These are phyloP conservation scores for Calycopis cecrops DNA, from an alignment of 1,140 invertebrate species.

Conservation along the genomic window DNA sequence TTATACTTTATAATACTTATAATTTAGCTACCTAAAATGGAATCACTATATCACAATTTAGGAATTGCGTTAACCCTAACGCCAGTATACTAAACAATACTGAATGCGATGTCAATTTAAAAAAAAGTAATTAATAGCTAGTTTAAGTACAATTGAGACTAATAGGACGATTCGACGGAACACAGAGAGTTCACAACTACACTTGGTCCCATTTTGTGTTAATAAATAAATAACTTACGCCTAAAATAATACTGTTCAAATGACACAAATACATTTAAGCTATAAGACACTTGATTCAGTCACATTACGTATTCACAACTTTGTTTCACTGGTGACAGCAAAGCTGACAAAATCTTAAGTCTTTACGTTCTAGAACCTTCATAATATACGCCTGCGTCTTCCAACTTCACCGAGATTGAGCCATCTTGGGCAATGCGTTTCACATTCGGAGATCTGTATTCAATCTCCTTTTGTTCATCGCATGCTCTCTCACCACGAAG, in stretches of 20 bases:
- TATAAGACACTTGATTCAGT: constrained; percentile 58
- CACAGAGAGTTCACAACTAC: constrained; percentile 54
- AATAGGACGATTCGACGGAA: constrained; percentile 26
- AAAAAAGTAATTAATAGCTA: constrained; percentile 16
- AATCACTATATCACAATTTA: constrained; percentile 68
- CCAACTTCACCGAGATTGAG: not conserved
- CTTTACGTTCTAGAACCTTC: constrained; percentile 11
- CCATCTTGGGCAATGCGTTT: not conserved
- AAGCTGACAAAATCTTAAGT: constrained; percentile 15
- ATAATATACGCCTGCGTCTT: not conserved
- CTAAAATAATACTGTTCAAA: constrained; percentile 63
- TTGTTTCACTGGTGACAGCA: constrained; percentile 24
- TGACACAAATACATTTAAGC: constrained; percentile 40
- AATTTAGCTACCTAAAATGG: constrained; percentile 41
- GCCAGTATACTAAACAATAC: constrained; percentile 47
- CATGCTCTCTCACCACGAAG: constrained; percentile 21
- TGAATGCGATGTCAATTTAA: constrained; percentile 45
- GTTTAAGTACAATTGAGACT: constrained; percentile 27
- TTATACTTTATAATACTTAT: constrained; percentile 30
- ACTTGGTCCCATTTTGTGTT: constrained; percentile 59
- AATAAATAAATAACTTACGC: constrained; percentile 54
- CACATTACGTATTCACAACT: too few relatives aligned
- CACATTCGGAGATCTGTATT: not conserved
- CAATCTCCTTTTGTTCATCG: not conserved
- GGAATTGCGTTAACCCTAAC: constrained; percentile 52